Evolutionary conservation across 2,888 invertebrate genomes (phyloP).

Genomic region (Hemithea aestivaria): DNA sequence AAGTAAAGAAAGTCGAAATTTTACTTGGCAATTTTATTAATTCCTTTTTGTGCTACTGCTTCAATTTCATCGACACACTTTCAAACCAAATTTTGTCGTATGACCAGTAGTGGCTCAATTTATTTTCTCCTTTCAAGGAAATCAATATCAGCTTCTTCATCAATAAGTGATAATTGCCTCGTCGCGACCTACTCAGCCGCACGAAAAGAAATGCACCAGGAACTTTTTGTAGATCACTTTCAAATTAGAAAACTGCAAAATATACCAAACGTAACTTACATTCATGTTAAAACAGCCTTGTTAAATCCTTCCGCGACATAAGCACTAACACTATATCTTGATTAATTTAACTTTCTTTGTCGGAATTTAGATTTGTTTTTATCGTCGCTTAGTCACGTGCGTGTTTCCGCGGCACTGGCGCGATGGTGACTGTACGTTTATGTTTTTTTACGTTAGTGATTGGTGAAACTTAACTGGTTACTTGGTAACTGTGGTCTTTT

Average conservation of each 20-base stretch:
- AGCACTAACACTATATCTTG: slow-evolving; percentile 23
- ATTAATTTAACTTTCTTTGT: slow-evolving; percentile 30
- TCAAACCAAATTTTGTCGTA: too few relatives aligned
- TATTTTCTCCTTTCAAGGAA: too few relatives aligned
- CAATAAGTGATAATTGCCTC: slow-evolving; percentile 4
- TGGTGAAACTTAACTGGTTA: slow-evolving; percentile 1
- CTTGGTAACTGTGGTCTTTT: too few relatives aligned
- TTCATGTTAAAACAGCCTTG: slow-evolving; percentile 35
- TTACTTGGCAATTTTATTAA: too few relatives aligned
- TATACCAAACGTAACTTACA: slow-evolving; percentile 31
- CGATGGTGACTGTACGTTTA: slow-evolving; percentile 13
- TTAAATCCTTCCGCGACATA: slow-evolving; percentile 20
- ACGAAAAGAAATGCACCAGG: slow-evolving; percentile 2
- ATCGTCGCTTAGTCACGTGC: slow-evolving; percentile 5
- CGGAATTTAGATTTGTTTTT: slow-evolving; percentile 14
- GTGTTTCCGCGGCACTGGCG: slow-evolving; percentile 16
- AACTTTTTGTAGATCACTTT: slow-evolving; percentile 17
- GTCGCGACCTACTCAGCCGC: slow-evolving; percentile 4
- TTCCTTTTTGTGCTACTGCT: too few relatives aligned
- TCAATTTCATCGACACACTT: too few relatives aligned
- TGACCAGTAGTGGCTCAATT: too few relatives aligned
- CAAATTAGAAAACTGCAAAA: slow-evolving; percentile 21
- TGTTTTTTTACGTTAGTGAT: neutral
- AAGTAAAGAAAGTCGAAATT: too few relatives aligned
- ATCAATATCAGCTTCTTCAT: too few relatives aligned